Percentiles rank a stretch among this genome's conserved stretches.
These are phyloP conservation scores for Corella eumyota DNA, from an alignment of 23 tunicate species.

Conservation along the genomic window DNA sequence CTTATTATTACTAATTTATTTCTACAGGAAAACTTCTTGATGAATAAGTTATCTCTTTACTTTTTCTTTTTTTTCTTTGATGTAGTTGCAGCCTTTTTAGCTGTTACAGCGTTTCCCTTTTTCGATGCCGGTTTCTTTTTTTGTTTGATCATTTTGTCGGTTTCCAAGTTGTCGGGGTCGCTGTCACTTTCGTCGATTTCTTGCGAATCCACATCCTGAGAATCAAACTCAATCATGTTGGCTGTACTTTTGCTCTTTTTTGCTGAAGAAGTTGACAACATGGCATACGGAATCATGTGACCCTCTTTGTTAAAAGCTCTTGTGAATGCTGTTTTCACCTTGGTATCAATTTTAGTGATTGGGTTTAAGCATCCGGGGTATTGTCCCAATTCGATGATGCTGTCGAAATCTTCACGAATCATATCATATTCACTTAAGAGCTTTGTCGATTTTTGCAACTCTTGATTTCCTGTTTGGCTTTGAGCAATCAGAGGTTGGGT, in stretches of 20 bases:
- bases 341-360: constrained; percentile 55
- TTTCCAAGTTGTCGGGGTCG: too few relatives aligned
- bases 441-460: constrained; percentile 30
- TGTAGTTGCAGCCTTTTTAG: too few relatives aligned
- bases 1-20: too few relatives aligned
- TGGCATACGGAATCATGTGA: constrained; percentile 69
- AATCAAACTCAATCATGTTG: neutral
- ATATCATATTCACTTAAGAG: constrained; percentile 60
- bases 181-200: too few relatives aligned
- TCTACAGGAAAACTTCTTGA: too few relatives aligned
- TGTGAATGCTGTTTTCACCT: constrained; percentile 85
- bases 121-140: too few relatives aligned
- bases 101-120: too few relatives aligned
- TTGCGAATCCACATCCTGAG: too few relatives aligned
- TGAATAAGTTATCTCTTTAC: too few relatives aligned
- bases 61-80: too few relatives aligned
- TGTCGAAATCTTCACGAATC: constrained; percentile 76
- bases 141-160: too few relatives aligned
- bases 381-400: constrained; percentile 54
- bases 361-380: constrained; percentile 46
- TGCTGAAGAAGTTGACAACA: constrained; percentile 36
- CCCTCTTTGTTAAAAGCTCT: constrained; percentile 68
- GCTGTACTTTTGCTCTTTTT: constrained; percentile 19
- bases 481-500: constrained; percentile 46
- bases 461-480: constrained; percentile 32